These are phyloP conservation scores for Hylaeus anthracinus DNA, from an alignment of 1,140 invertebrate species.

Conservation along the genomic window DNA sequence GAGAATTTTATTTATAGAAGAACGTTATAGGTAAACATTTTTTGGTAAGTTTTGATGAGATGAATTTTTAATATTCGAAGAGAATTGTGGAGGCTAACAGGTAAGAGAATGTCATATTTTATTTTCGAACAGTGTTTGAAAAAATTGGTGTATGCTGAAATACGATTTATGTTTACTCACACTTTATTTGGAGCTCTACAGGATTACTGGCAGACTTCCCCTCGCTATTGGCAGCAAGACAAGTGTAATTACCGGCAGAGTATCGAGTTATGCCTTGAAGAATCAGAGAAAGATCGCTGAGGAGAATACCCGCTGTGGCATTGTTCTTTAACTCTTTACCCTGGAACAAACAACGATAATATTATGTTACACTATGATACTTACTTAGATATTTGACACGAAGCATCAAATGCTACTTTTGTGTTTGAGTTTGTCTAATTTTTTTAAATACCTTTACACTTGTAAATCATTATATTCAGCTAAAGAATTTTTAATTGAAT, in stretches of 20 bases:
- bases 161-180: conserved; percentile 83
- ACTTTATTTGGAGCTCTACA: conserved; percentile 89
- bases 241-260: conserved; percentile 91
- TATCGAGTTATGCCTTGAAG: conserved; percentile 89
- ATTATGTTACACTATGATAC: neutral
- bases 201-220: conserved; percentile 91
- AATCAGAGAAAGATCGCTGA: conserved; percentile 91
- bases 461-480: too few relatives aligned
- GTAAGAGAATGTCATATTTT: too few relatives aligned
- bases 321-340: conserved; percentile 90
- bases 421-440: too few relatives aligned
- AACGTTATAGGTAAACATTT: too few relatives aligned
- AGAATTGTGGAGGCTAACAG: too few relatives aligned
- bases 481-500: too few relatives aligned
- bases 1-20: too few relatives aligned
- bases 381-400: neutral
- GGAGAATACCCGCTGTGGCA: conserved; percentile 87
- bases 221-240: conserved; percentile 90
- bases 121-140: too few relatives aligned
- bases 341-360: conserved; percentile 77
- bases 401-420: too few relatives aligned
- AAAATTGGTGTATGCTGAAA: neutral
- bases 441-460: too few relatives aligned
- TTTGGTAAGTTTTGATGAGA: too few relatives aligned
- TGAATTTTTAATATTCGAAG: too few relatives aligned